Base-by-base conservation (phyloP, 1,140 invertebrate genomes). In the Sinella curviseta region DNA sequence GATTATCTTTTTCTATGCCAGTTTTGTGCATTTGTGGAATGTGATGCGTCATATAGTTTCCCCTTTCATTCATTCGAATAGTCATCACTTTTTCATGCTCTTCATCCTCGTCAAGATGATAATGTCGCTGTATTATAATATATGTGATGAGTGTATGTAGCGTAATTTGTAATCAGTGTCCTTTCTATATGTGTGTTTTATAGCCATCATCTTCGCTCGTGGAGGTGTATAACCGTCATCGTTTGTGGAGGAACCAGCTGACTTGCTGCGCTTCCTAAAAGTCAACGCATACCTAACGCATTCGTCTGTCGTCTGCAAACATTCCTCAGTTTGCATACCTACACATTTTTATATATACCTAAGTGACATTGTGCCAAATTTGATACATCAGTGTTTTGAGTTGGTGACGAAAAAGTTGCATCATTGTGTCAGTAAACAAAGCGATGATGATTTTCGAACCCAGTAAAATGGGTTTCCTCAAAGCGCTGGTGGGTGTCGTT, bases 401-500 rank as follows among this genome's bases (percentile, higher is more conserved):
- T 16, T 14, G 24, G 57, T 60, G 57, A 60, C 57, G 57, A 60
- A 16, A 60, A 3, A 60, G 12, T 17, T n/a, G 12, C 24, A 26
- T 60, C 57, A 8, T 60, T 12, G 57, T 60, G 57, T 17, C 57
- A 60, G 24, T 60, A 8, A 39, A 14, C 36, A n/a, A 39, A 31
- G 28, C 31, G 14, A 75, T 74, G 34, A 54, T 36, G 74, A 75
- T 28, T 48, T 75, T 75, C 24, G 39, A 75, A 70, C 65, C 65
- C 65, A 70, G 65, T 70, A 33, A 77, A 3, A 76, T 65, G 34
- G 34, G 39, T 57, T 76, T 74, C 16, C 78, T 79, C 48, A 28
- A 48, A 33, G 14, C 16, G 57, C 55, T 82, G 65, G 55, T 79
- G 78, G 78, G 77, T 57, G 77, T 79, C 75, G 78, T 82, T 77